Base-by-base conservation (phyloP, 2,797 vertebrate species). In the Nannoperca obscura region DNA sequence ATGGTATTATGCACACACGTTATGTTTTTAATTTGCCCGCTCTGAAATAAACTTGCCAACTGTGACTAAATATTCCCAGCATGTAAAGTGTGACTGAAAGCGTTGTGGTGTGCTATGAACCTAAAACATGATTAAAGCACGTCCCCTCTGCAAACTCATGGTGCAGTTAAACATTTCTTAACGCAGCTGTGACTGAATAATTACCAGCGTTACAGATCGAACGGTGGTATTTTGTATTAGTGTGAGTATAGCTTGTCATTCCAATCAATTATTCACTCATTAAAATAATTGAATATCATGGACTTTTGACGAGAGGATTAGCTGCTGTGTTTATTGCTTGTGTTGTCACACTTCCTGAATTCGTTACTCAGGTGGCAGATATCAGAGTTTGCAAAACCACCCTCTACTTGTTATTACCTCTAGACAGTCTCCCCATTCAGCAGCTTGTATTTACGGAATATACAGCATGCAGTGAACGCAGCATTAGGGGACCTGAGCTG, bases 181-280 rank as follows among this genome's bases (percentile, higher is more conserved):
- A 76, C 65, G 30, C 13, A 71, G 58, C 49, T 82, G 49, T 58
- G 71, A 75, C 62, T 50, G n/a, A 81, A 60, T 42, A 34, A 80
- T 66, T 47, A 53, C 66, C 65, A 38, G 42, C 47, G 30, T 60
- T 57, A 59, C 32, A 70, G 52, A 67, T 38, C 42, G 44, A 69
- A 52, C 60, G 65, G 63, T 69, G 30, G 75, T 40, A 78, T 55
- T 67, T 44, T 69, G 22, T 12, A 71, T 77, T 79, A 82, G n/a
- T 42, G 47, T 27, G 15, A 64, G 15, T 70, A 71, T 74, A 76
- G 73, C 32, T 81, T 77, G 59, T 67, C 60, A 74, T 77, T 80
- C 65, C 30, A 73, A 88, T 82, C 50, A 86, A 83, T 89, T 74
- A 85, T 67, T 83, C n/a, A 32, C 55, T 77, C 71, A 85, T 89